Evolutionary conservation across 1,140 invertebrate species (phyloP).

Genomic region (Bombus pascuorum): DNA sequence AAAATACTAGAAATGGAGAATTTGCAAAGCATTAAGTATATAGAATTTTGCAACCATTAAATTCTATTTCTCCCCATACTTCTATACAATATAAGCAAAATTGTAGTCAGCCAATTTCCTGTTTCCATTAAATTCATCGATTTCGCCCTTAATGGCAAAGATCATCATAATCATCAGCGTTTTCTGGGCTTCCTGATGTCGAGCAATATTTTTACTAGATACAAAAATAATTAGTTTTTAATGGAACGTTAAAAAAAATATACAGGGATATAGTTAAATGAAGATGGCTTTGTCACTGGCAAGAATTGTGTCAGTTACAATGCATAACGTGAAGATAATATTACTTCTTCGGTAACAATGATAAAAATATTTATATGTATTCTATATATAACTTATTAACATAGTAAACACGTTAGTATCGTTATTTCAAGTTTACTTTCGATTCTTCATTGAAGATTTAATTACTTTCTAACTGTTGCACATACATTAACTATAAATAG

Average conservation of each 20-base stretch:
- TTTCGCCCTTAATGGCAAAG: not conserved
- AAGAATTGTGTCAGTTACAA: not conserved
- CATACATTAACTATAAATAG: not conserved
- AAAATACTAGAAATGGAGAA: not conserved
- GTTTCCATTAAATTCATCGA: not conserved
- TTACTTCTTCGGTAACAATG: not conserved
- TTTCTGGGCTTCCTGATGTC: not conserved
- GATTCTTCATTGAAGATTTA: not conserved
- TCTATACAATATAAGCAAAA: not conserved
- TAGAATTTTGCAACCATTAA: not conserved
- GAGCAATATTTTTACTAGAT: not conserved
- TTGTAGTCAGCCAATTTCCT: not conserved
- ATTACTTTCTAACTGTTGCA: constrained; percentile 7
- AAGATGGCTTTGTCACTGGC: not conserved
- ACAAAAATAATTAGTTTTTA: not conserved
- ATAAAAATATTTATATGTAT: not conserved
- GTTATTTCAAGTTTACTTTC: constrained; percentile 6
- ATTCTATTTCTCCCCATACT: not conserved
- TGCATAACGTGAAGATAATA: not conserved
- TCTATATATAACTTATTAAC: not conserved
- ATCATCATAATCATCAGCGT: not conserved
- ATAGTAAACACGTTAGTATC: not conserved
- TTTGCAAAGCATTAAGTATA: not conserved
- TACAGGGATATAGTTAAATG: not conserved
- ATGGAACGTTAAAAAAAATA: not conserved